Percentiles rank a stretch among this genome's conserved stretches.
phyloP scores from a whole-genome alignment of 1,140 invertebrate species.

The Diachasmimorpha longicaudata region DNA sequence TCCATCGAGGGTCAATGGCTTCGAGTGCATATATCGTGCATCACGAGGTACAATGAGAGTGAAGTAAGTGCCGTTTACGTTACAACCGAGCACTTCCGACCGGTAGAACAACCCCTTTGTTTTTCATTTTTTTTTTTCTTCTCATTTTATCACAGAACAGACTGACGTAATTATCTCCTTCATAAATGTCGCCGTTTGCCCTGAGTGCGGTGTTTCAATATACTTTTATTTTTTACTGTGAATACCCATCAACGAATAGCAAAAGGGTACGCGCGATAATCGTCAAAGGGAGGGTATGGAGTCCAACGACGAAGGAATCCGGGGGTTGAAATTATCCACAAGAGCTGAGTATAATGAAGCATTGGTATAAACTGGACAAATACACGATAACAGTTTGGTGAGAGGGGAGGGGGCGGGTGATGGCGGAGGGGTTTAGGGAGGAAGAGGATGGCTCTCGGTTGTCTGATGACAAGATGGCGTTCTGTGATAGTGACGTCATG shows the following conservation, averaged over 20 bases:
- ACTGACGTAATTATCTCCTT: not conserved
- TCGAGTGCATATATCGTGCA: constrained; percentile 2
- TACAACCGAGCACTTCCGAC: constrained; percentile 3
- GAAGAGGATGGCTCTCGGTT: constrained; percentile 41
- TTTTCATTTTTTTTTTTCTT: not conserved
- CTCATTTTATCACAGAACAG: not conserved
- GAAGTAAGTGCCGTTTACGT: not conserved
- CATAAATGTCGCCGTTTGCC: not conserved
- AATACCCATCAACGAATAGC: not conserved
- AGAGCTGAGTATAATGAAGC: not conserved
- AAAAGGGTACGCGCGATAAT: too few relatives aligned
- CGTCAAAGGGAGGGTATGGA: too few relatives aligned
- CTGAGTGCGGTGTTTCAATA: not conserved
- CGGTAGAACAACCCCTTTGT: constrained; percentile 1
- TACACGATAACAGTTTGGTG: constrained; percentile 51
- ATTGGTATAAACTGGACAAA: constrained; percentile 26
- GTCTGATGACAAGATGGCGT: constrained; percentile 65
- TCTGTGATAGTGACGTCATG: constrained; percentile 62
- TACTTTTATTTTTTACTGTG: not conserved
- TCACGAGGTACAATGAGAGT: not conserved
- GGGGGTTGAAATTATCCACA: not conserved
- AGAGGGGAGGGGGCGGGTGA: too few relatives aligned
- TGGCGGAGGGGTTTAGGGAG: constrained; percentile 19
- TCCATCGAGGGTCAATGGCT: constrained; percentile 4
- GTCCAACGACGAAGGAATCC: not conserved